phyloP scores from a whole-genome alignment of 2,888 invertebrate genomes.

The Drosophila siamana region DNA sequence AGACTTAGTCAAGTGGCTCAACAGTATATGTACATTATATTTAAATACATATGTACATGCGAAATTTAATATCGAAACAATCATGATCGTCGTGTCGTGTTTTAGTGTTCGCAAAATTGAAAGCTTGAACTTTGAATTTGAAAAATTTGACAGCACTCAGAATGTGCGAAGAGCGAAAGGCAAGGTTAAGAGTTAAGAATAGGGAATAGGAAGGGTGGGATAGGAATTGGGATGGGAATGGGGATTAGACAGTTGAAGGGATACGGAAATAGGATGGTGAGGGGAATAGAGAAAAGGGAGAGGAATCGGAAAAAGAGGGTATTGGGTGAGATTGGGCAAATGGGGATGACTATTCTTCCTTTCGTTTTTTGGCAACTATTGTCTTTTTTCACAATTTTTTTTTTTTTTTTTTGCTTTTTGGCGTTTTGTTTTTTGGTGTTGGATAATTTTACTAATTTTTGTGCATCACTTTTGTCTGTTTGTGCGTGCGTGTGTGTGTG shows the following conservation, averaged over 20 bases:
- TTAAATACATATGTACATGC: slow-evolving; percentile 15
- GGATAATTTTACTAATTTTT: neutral
- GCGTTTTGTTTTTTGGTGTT: neutral
- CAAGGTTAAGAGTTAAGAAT: neutral
- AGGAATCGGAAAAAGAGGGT: too few species aligned
- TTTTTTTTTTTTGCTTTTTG: neutral
- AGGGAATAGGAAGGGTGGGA: neutral
- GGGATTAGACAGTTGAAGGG: neutral
- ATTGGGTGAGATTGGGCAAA: neutral
- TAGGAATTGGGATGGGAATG: too few species aligned
- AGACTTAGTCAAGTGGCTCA: slow-evolving; percentile 9
- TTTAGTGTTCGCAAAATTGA: slow-evolving; percentile 16
- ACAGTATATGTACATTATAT: slow-evolving; percentile 20
- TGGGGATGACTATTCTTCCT: neutral
- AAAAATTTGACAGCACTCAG: slow-evolving; percentile 1
- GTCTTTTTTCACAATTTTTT: neutral
- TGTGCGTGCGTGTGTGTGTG: neutral
- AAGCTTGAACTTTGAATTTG: slow-evolving; percentile 44
- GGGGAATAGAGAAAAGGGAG: too few species aligned
- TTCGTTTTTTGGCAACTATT: slow-evolving; percentile 8
- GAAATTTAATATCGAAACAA: slow-evolving; percentile 48
- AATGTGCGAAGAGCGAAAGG: slow-evolving; percentile 7
- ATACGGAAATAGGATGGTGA: too few species aligned
- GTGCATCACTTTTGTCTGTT: neutral
- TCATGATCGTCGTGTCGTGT: slow-evolving; percentile 6